These are phyloP conservation scores for Danio kyathit DNA, from an alignment of 2,797 vertebrate genomes.

Conservation along the genomic window DNA sequence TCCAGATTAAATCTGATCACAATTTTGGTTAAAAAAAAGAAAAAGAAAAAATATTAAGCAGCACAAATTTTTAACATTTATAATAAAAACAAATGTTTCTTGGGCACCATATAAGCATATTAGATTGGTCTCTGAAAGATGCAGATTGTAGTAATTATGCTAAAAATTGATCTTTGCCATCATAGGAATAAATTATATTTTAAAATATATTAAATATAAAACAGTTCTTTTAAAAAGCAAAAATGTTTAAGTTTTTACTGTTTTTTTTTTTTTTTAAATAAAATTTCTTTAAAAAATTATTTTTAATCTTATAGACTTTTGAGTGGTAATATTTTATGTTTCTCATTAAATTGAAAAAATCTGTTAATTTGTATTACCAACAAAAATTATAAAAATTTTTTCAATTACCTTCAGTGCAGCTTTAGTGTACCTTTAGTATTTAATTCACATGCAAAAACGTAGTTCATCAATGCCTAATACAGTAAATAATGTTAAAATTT, in stretches of 20 bases:
- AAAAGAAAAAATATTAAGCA: conserved; percentile 1
- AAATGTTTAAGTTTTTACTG: no score
- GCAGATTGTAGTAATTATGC: not conserved
- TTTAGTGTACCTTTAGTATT: no score
- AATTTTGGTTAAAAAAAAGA: no score
- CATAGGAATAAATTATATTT: no score
- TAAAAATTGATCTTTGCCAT: not conserved
- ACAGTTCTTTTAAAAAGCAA: not conserved
- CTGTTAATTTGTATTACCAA: not conserved
- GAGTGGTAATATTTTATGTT: no score
- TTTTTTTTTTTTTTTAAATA: no score
- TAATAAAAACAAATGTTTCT: not conserved
- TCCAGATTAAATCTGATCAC: not conserved
- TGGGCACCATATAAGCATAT: not conserved
- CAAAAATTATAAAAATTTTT: not conserved
- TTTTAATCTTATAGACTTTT: no score
- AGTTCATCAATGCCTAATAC: not conserved
- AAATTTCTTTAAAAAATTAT: no score
- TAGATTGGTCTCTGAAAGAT: not conserved
- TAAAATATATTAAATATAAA: not conserved
- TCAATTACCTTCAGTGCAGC: not conserved
- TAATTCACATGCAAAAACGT: no score
- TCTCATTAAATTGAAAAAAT: not conserved
- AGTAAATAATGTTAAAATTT: not conserved
- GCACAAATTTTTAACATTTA: not conserved